Evolutionary conservation across 1,140 invertebrate species (phyloP), one percentile per base, ranked within the genome.

Genomic region (Nautilus pompilius): DNA sequence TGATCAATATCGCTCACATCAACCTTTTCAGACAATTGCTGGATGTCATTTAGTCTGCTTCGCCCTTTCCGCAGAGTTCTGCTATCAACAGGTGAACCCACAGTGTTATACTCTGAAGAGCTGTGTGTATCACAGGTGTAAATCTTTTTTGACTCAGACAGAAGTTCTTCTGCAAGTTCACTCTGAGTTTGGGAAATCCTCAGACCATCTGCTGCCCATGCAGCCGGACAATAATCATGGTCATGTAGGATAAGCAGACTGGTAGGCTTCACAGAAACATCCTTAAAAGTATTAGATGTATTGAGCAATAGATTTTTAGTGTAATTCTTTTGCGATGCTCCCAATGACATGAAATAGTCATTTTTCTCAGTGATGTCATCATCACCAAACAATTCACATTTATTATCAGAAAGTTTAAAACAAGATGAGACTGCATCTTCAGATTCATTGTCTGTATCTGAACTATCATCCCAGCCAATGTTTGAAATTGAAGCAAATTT

Each of bases 161-260:
- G 29, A 28, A 53, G 49, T 24, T 53, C 49, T 53, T 53, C 29
- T 20, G 49, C 49, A 26, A 53, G 49, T 24, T 64, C 62, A 30
- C 10, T 51, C 29, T 64, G 58, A n/a, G n/a, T 51, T 41, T 30
- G 34, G 28, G 57, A 58, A 58, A 58, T 32, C 24, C 59, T 55
- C 5, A 48, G 57, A 46, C 29, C n/a, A 13, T 20, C 48, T 32
- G 55, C 30, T 24, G 30, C 15, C 8, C 41, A 55, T 15, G 36
- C 58, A 29, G 66, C 67, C 30, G 66, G 55, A 69, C 75, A 76
- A 56, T 79, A 79, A 58, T 79, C 77, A 70, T 79, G 77, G 62
- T 79, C 77, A 71, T 79, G 77, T 57, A 72, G 69, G 20, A 71
- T 48, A 22, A 64, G 54, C 51, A 1, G 45, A 20, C 13, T 20